Percentiles rank a stretch among this genome's conserved stretches.
Evolutionary conservation across 2,113 vertebrate genomes (phyloP).

Genomic region (Zosterops borbonicus): DNA sequence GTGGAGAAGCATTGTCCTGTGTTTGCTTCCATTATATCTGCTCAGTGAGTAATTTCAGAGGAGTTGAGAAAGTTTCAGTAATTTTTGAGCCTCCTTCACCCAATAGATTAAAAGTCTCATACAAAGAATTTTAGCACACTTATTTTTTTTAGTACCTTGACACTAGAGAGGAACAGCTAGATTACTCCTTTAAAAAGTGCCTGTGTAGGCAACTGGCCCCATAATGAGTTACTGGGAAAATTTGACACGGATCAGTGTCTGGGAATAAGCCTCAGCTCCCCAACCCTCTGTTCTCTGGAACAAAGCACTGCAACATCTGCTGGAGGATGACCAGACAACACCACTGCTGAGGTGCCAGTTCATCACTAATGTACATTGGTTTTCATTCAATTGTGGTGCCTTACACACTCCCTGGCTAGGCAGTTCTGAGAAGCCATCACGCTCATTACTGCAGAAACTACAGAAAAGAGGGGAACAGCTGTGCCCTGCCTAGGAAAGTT

Average conservation of each 20-base stretch:
- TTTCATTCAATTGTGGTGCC: not conserved
- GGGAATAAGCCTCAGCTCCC: not conserved
- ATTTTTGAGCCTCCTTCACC: slow-evolving; percentile 8
- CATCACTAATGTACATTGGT: not conserved
- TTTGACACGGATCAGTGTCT: not conserved
- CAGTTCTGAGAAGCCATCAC: not conserved
- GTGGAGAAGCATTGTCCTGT: not conserved
- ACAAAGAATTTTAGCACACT: not conserved
- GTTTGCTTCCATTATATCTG: not conserved
- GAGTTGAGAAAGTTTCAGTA: not conserved
- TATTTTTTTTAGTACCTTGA: not conserved
- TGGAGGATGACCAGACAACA: not conserved
- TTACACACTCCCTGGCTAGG: not conserved
- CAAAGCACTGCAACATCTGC: not conserved
- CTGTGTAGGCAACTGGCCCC: accelerated
- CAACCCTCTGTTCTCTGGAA: accelerated
- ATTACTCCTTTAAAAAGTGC: not conserved
- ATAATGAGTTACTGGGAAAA: not conserved
- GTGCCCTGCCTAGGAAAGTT: not conserved
- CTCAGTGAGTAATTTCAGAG: not conserved
- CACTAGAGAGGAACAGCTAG: not conserved
- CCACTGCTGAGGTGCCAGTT: not conserved
- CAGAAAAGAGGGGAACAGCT: not conserved
- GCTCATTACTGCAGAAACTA: not conserved
- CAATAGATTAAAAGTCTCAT: not conserved